Evolutionary conservation across 2,113 vertebrate genomes (phyloP).

Genomic region (Albula goreensis): DNA sequence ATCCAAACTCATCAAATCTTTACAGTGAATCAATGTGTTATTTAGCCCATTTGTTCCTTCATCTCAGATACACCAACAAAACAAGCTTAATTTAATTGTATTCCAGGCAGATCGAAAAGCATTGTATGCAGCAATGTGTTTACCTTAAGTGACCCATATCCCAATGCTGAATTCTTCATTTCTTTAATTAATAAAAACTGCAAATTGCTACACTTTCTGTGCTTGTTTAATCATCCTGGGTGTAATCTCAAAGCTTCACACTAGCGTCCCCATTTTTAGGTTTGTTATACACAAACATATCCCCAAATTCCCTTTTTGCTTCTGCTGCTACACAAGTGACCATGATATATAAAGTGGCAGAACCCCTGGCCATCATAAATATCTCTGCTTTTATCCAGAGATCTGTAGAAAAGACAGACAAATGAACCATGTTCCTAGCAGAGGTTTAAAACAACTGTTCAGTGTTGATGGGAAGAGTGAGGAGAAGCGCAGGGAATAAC

Average conservation of each 20-base stretch:
- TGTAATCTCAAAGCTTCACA: not conserved
- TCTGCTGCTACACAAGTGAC: not conserved
- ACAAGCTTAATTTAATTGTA: not conserved
- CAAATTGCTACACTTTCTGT: not conserved
- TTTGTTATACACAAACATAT: not conserved
- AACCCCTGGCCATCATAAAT: not conserved
- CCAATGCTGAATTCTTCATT: not conserved
- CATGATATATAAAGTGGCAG: not conserved
- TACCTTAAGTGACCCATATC: not conserved
- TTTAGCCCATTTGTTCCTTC: not conserved
- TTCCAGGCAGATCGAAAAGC: not conserved
- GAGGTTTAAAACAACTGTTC: not conserved
- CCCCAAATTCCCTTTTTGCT: not conserved
- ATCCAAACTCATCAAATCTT: not conserved
- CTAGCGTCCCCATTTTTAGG: not conserved
- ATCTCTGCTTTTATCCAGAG: not conserved
- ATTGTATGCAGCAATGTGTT: not conserved
- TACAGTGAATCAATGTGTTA: constrained; percentile 13
- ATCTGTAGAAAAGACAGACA: not conserved
- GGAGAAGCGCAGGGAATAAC: not conserved
- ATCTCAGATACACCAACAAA: not conserved
- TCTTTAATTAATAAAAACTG: not conserved
- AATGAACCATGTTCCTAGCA: not conserved
- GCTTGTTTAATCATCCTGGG: not conserved
- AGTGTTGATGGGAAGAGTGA: not conserved